Evolutionary conservation across 2,113 vertebrate genomes (phyloP).

Genomic region (Channa maculata): DNA sequence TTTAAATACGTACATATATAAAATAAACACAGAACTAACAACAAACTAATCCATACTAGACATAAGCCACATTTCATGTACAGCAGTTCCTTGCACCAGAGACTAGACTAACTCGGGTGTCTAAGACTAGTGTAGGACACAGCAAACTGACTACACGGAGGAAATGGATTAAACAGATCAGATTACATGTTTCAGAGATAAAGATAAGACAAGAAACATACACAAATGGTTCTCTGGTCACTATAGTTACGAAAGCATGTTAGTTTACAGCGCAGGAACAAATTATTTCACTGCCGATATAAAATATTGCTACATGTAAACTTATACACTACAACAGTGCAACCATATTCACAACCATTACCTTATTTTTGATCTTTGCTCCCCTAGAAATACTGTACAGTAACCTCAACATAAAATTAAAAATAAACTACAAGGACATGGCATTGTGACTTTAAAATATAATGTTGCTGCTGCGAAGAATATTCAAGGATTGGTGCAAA

Average conservation of each 20-base stretch:
- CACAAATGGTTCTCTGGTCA: background rate
- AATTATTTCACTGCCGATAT: background rate
- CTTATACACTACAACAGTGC: background rate
- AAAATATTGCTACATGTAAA: background rate
- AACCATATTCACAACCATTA: background rate
- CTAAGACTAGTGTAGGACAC: slow-evolving; percentile 51
- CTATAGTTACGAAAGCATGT: background rate
- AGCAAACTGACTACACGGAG: slow-evolving; percentile 51
- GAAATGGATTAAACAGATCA: background rate
- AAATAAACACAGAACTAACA: too few relatives aligned
- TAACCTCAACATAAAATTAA: too few relatives aligned
- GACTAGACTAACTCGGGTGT: slow-evolving; percentile 17
- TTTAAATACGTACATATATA: too few relatives aligned
- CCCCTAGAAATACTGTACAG: background rate
- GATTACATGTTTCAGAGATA: background rate
- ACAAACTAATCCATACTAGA: too few relatives aligned
- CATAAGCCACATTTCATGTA: background rate
- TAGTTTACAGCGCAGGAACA: background rate
- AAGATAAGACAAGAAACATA: background rate
- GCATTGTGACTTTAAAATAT: background rate
- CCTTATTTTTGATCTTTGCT: background rate
- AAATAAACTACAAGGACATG: background rate
- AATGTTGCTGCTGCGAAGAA: slow-evolving; percentile 22
- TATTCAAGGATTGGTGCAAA: slow-evolving; percentile 26
- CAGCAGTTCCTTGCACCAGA: slow-evolving; percentile 5